Conservation (phyloP, 1,140 invertebrate genomes). For the Watersipora subatra region DNA sequence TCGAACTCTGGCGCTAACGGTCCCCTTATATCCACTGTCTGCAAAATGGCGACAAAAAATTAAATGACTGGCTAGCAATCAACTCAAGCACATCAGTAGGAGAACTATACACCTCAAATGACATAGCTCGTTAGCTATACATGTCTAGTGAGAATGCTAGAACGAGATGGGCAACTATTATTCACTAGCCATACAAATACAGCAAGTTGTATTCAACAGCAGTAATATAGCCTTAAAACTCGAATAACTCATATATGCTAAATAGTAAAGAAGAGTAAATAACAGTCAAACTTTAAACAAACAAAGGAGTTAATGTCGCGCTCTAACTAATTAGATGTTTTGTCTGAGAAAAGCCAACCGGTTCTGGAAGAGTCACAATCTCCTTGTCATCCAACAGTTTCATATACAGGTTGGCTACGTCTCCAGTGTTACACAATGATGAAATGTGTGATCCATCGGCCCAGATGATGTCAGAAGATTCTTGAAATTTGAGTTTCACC, state of each 20-base stretch:
- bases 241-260: too few species aligned
- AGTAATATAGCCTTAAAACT: too few species aligned
- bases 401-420: constrained; percentile 45
- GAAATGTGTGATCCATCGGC: constrained; percentile 46
- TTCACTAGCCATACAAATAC: not conserved
- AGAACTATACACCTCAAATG: too few species aligned
- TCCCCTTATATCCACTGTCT: not conserved
- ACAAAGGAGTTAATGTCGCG: too few species aligned
- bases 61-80: too few species aligned
- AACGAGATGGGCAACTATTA: constrained; percentile 19
- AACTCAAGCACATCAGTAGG: too few species aligned
- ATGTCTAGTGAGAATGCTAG: too few species aligned
- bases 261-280: too few species aligned
- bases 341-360: constrained; percentile 38
- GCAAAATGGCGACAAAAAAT: too few species aligned
- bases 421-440: constrained; percentile 44
- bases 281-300: too few species aligned
- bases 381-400: constrained; percentile 46
- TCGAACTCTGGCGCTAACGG: constrained; percentile 42
- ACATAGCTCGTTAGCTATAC: too few species aligned
- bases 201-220: not conserved
- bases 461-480: constrained; percentile 49
- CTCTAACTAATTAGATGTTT: not conserved
- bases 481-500: constrained; percentile 43
- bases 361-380: constrained; percentile 31